A percentile compares a stretch with the other conserved stretches of the same genome.
phyloP scores from a whole-genome alignment of 2,888 invertebrate species.

The Cerastis leucographa region DNA sequence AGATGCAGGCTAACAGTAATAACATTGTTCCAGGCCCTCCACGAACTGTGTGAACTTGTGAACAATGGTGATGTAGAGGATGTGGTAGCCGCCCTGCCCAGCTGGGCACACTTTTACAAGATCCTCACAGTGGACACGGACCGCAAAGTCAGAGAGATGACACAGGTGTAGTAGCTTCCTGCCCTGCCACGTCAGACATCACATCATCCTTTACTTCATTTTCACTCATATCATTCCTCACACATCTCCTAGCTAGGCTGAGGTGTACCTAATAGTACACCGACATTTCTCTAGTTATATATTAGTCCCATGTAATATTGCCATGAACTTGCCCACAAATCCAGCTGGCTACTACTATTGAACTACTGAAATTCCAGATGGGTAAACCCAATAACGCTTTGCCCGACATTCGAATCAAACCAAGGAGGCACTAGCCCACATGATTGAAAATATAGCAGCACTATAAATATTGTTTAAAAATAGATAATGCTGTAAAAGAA shows the following conservation, averaged over 20 bases:
- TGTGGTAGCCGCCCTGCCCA: slow-evolving; percentile 93
- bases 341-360: not conserved
- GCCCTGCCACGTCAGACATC: too few species aligned
- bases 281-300: not conserved
- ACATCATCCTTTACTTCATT: not conserved
- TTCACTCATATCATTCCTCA: not conserved
- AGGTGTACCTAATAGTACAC: not conserved
- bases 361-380: not conserved
- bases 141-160: slow-evolving; percentile 95
- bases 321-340: not conserved
- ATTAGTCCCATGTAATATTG: not conserved
- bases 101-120: slow-evolving; percentile 96
- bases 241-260: not conserved
- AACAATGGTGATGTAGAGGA: slow-evolving; percentile 92
- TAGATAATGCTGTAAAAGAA: not conserved
- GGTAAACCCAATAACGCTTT: not conserved
- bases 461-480: not conserved
- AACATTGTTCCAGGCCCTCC: slow-evolving; percentile 91
- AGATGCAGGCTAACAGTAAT: not conserved
- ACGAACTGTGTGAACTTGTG: slow-evolving; percentile 94
- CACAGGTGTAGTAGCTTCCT: slow-evolving; percentile 88
- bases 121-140: slow-evolving; percentile 94
- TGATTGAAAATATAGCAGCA: not conserved
- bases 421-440: not conserved
- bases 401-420: not conserved